Percentiles rank a stretch among this genome's conserved stretches.
phyloP scores from a whole-genome alignment of 2,888 invertebrate species.

The Ormia ochracea region DNA sequence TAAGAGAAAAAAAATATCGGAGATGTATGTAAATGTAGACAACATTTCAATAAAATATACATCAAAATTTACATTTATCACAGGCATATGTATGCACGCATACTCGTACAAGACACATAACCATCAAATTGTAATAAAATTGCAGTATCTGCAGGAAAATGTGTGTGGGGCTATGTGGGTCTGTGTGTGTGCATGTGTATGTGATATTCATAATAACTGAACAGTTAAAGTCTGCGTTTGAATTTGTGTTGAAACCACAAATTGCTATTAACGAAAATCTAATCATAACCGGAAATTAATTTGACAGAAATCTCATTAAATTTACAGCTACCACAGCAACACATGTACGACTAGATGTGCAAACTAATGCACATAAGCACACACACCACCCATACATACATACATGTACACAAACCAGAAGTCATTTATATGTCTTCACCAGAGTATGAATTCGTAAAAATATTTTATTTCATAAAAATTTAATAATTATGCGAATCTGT shows the following conservation, averaged over 20 bases:
- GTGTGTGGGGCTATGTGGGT: not conserved
- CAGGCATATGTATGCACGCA: not conserved
- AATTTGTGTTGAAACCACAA: conserved; percentile 72
- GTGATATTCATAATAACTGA: conserved; percentile 50
- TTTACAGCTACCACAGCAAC: conserved; percentile 70
- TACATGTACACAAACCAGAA: conserved; percentile 3
- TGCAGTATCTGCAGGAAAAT: not conserved
- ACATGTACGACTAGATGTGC: not conserved
- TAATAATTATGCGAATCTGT: not conserved
- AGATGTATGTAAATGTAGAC: conserved; percentile 27
- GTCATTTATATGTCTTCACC: not conserved
- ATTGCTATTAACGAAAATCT: conserved; percentile 77
- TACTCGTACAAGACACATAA: not conserved
- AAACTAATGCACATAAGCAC: not conserved
- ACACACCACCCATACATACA: not conserved
- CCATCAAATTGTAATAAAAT: not conserved
- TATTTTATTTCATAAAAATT: conserved; percentile 25
- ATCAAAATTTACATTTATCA: conserved; percentile 42
- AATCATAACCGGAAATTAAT: conserved; percentile 78
- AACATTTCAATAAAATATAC: conserved; percentile 40
- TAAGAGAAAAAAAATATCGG: not conserved
- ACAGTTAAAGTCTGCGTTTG: conserved; percentile 50
- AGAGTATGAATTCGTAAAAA: not conserved
- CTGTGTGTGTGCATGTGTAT: not conserved
- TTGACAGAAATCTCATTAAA: conserved; percentile 78